Conservation (phyloP, 2,797 vertebrate species). For the Pangasius krempfi region DNA sequence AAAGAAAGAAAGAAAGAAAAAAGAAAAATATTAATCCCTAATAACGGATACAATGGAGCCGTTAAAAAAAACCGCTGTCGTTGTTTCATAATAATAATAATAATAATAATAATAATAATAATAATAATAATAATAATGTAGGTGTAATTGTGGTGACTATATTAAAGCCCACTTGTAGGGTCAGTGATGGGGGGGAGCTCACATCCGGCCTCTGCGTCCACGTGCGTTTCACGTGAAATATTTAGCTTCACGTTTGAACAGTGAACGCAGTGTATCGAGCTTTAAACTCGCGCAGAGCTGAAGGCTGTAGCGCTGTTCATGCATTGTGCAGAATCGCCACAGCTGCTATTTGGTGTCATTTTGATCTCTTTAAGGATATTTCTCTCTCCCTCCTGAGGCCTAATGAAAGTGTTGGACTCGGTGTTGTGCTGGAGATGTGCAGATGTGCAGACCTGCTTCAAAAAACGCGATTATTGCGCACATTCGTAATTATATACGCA, state of each 20-base stretch:
- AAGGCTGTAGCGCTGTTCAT: not conserved
- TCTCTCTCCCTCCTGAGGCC: not conserved
- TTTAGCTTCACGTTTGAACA: not conserved
- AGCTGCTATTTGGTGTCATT: not conserved
- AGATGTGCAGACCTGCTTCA: not conserved
- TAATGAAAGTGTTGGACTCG: too few species aligned
- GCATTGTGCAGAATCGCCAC: not conserved
- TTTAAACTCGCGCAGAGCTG: conserved; percentile 17
- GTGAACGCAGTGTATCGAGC: not conserved
- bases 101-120: conserved; percentile 16
- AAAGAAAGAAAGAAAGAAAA: not conserved
- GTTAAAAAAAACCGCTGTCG: not conserved
- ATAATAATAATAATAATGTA: not conserved
- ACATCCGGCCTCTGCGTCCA: too few species aligned
- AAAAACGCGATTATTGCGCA: not conserved
- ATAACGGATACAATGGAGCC: too few species aligned
- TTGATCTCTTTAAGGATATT: not conserved
- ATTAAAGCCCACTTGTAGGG: not conserved
- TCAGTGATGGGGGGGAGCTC: not conserved
- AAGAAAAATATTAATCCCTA: not conserved
- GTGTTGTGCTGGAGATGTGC: not conserved
- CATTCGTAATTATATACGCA: not conserved
- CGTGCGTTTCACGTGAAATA: not conserved
- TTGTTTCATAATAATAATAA: conserved; percentile 3
- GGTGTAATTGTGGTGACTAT: too few species aligned